Evolutionary conservation across 2,888 invertebrate species (phyloP).

Genomic region (Operophtera brumata): DNA sequence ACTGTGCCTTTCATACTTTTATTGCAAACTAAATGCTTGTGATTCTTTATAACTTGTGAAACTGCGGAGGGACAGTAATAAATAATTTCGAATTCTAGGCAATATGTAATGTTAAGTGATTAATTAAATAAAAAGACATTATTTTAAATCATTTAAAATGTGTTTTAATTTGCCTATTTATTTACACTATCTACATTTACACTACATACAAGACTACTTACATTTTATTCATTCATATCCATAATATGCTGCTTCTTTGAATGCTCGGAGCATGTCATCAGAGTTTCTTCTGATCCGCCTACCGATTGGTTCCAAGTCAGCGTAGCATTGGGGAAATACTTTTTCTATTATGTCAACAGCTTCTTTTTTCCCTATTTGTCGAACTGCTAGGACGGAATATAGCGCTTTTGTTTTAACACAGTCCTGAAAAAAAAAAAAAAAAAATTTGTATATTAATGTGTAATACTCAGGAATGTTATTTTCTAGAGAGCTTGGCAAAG

Average conservation of each 20-base stretch:
- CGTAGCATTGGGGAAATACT: slow-evolving; percentile 95
- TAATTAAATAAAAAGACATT: slow-evolving; percentile 78
- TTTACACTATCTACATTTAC: slow-evolving; percentile 38
- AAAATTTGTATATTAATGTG: too few species aligned
- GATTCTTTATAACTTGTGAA: slow-evolving; percentile 37
- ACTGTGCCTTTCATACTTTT: slow-evolving; percentile 44
- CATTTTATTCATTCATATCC: slow-evolving; percentile 82
- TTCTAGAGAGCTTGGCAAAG: too few species aligned
- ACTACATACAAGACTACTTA: slow-evolving; percentile 7
- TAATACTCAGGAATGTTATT: too few species aligned
- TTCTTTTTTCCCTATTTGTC: slow-evolving; percentile 85
- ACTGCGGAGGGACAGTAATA: slow-evolving; percentile 59
- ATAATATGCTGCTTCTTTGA: slow-evolving; percentile 87
- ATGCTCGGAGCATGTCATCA: slow-evolving; percentile 87
- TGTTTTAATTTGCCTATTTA: slow-evolving; percentile 47
- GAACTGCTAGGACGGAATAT: slow-evolving; percentile 89
- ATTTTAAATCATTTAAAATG: slow-evolving; percentile 64
- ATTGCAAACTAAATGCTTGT: slow-evolving; percentile 36
- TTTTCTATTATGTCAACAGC: slow-evolving; percentile 89
- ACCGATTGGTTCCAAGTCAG: slow-evolving; percentile 95
- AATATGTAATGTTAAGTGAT: slow-evolving; percentile 56
- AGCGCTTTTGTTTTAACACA: slow-evolving; percentile 95
- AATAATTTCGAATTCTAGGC: slow-evolving; percentile 54
- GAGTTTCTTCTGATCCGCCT: slow-evolving; percentile 87
- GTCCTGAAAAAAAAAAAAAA: slow-evolving; percentile 74